phyloP scores from a whole-genome alignment of 2,797 vertebrate genomes.

The Argentina silus region DNA sequence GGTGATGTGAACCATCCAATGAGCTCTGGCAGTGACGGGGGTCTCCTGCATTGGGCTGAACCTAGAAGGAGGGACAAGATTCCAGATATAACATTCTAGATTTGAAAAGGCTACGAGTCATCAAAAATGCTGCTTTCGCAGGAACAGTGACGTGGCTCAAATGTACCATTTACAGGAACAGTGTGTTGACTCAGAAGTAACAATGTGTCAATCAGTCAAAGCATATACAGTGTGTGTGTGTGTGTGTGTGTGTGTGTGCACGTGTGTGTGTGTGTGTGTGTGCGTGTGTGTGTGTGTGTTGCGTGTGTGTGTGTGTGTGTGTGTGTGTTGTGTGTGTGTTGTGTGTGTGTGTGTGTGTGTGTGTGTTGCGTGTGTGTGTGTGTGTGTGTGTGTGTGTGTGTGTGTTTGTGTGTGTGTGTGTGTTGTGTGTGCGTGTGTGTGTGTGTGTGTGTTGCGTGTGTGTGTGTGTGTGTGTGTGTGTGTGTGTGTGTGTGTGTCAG shows the following conservation, averaged over 20 bases:
- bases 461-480: slow-evolving; percentile 12
- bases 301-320: neutral
- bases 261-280: slow-evolving; percentile 14
- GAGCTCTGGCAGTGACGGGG: slow-evolving; percentile 33
- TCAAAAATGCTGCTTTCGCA: slow-evolving; percentile 28
- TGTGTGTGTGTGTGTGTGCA: slow-evolving; percentile 13
- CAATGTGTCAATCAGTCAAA: slow-evolving; percentile 18
- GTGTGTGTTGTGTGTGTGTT: slow-evolving; percentile 2
- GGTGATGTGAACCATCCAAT: slow-evolving; percentile 55
- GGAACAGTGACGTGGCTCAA: slow-evolving; percentile 9
- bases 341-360: slow-evolving; percentile 12
- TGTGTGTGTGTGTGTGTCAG: slow-evolving; percentile 11
- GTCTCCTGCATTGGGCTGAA: slow-evolving; percentile 27
- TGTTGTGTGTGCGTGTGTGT: slow-evolving; percentile 13
- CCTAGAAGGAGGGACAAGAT: slow-evolving; percentile 10
- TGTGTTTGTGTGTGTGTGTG: slow-evolving; percentile 10
- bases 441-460: slow-evolving; percentile 7
- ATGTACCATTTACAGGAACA: slow-evolving; percentile 23
- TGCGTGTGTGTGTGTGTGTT: neutral
- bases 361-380: slow-evolving; percentile 16
- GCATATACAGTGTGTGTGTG: slow-evolving; percentile 2
- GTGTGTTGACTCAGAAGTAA: slow-evolving; percentile 19
- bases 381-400: slow-evolving; percentile 12
- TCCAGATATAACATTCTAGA: slow-evolving; percentile 19
- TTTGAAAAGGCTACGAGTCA: slow-evolving; percentile 27